Base-by-base conservation (phyloP, 2,797 vertebrate species). In the Pempheris klunzingeri region DNA sequence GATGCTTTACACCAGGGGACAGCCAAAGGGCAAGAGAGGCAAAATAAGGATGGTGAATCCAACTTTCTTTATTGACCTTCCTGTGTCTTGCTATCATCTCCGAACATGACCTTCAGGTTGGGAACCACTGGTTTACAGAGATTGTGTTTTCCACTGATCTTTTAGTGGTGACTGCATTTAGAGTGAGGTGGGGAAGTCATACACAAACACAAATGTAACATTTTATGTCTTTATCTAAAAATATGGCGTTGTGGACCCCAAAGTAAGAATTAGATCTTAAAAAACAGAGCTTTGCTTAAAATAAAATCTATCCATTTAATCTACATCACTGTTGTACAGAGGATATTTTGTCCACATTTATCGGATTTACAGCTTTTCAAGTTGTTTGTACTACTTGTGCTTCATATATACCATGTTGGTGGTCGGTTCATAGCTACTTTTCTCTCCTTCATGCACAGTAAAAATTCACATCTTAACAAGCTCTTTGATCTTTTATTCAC, bases 401-500 rank as follows among this genome's bases (percentile, higher is more conserved):
- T 41, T 60, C 18, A 65, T 34, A 6, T 18, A 12, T 3, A 2
- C 44, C 3, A 52, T 22, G 28, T 52, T 78, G 70, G 61, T 73
- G 55, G 53, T 4, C 71, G 67, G 32, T 64, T 63, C 72, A 78
- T 65, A 36, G 55, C 36, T 20, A 2, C 22, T 76, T 47, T 38
- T 61, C 43, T 71, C 14, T 59, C 34, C 52, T 47, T 8, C 9
- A 12, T 17, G 32, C 32, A 49, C 62, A 53, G n/a, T 53, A 41
- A 39, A 70, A 49, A 72, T 50, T n/a, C 52, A 36, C 63, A 81
- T 84, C 77, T 64, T 81, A 53, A 78, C 76, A 60, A 63, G 22
- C 38, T 14, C 58, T 88, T 82, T 88, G 22, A 89, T 83, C 78
- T 88, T 87, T 83, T 83, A 88, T 82, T 77, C 43, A 36, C 80